A percentile compares a stretch with the other conserved stretches of the same genome.
Evolutionary conservation across 2,797 vertebrate species (phyloP).

Genomic region (Pseudopleuronectes americanus): DNA sequence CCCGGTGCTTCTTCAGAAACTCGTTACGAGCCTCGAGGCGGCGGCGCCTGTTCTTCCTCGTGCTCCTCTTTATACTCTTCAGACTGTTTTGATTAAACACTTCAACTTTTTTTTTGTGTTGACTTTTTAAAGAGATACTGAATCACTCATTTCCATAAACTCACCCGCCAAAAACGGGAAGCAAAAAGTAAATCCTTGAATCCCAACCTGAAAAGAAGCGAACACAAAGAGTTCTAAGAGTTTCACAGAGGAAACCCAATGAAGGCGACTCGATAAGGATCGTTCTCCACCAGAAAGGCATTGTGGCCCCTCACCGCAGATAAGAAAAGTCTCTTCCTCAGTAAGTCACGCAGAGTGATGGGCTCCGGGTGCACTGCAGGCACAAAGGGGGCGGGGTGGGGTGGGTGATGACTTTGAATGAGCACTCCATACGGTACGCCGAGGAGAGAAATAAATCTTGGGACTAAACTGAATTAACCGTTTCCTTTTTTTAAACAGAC

Average conservation of each 20-base stretch:
- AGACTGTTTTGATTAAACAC: conserved; percentile 2
- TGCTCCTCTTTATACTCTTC: conserved; percentile 36
- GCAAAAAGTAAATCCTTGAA: conserved; percentile 13
- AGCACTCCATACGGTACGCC: conserved; percentile 21
- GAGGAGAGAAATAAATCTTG: conserved; percentile 29
- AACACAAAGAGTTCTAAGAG: conserved; percentile 57
- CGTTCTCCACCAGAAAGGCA: conserved; percentile 52
- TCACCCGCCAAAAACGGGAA: not conserved
- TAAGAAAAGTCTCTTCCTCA: conserved; percentile 57
- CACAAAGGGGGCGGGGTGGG: conserved; percentile 9
- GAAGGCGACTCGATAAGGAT: conserved; percentile 63
- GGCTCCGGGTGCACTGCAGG: conserved; percentile 30
- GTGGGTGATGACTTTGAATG: conserved; percentile 51
- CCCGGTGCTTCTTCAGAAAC: too few relatives aligned
- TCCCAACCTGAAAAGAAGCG: conserved; percentile 29
- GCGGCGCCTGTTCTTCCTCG: not conserved
- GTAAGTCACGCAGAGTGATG: conserved; percentile 43
- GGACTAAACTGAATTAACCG: conserved; percentile 56
- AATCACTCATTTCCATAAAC: conserved; percentile 51
- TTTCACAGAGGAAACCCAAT: conserved; percentile 51
- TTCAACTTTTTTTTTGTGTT: conserved; percentile 6
- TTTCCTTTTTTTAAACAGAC: conserved; percentile 10
- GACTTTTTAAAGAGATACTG: conserved; percentile 39
- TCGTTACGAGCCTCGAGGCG: conserved; percentile 41
- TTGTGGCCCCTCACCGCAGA: conserved; percentile 58